Conservation (phyloP, 2,113 vertebrate species). For the Phocoena phocoena region DNA sequence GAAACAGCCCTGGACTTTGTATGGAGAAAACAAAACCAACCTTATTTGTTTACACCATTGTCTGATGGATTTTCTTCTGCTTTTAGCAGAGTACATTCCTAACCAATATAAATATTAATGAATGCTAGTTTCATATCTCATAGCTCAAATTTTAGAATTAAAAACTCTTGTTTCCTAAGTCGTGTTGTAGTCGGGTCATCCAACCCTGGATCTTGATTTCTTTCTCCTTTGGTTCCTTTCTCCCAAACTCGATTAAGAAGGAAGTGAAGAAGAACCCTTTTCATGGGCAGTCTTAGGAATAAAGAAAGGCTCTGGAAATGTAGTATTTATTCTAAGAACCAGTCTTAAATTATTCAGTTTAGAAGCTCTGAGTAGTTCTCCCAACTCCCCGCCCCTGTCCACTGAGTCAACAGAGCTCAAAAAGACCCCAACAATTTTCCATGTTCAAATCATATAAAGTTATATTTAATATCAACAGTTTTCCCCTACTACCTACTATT, state of each 20-base stretch:
- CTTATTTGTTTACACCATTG: background rate
- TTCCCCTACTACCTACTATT: background rate
- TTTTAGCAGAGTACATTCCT: background rate
- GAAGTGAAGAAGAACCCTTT: background rate
- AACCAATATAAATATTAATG: background rate
- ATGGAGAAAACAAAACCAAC: background rate
- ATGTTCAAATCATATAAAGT: background rate
- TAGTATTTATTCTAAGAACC: background rate
- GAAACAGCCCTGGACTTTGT: background rate
- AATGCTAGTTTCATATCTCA: background rate
- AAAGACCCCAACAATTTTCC: background rate
- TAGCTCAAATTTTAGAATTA: background rate
- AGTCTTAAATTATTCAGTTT: background rate
- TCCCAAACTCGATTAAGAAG: background rate
- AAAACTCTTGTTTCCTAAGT: background rate
- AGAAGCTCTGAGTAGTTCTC: background rate
- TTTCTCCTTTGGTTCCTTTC: background rate
- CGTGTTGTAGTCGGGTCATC: background rate
- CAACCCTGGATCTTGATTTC: background rate
- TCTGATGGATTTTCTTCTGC: background rate
- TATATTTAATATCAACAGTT: background rate
- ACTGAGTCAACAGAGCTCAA: background rate
- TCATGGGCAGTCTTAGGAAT: background rate
- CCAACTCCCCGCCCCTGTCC: background rate
- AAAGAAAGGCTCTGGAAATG: background rate